These are phyloP conservation scores for Erebia epiphron DNA, from an alignment of 2,888 invertebrate genomes.

Conservation along the genomic window DNA sequence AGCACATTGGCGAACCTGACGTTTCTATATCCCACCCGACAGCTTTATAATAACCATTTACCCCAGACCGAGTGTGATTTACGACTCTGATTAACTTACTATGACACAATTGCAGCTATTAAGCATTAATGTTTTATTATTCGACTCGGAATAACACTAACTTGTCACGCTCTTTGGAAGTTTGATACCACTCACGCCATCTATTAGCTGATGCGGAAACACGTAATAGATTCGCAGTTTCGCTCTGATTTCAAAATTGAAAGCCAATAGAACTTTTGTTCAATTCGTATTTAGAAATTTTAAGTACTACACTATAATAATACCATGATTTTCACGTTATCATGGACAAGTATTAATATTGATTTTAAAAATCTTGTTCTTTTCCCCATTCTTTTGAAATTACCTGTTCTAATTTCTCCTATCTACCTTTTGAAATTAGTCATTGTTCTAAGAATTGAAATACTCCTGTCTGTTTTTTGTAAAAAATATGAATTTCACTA, in stretches of 20 bases:
- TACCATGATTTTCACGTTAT: neutral
- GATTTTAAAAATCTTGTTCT: neutral
- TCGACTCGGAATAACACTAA: constrained; percentile 11
- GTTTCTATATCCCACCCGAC: constrained; percentile 31
- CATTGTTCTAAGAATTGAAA: too few relatives aligned
- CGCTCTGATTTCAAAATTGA: neutral
- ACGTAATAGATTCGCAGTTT: neutral
- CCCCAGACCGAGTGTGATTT: constrained; percentile 35
- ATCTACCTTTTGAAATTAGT: too few relatives aligned
- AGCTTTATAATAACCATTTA: constrained; percentile 29
- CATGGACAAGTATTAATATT: neutral
- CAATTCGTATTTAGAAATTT: neutral
- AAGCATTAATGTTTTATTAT: constrained; percentile 22
- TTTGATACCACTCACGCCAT: constrained; percentile 49
- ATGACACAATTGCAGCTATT: constrained; percentile 34
- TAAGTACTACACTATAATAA: neutral
- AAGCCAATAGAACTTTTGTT: neutral
- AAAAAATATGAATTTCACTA: too few relatives aligned
- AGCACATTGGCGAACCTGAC: constrained; percentile 26
- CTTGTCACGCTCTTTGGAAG: constrained; percentile 11
- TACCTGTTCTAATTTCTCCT: too few relatives aligned
- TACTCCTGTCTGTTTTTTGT: too few relatives aligned
- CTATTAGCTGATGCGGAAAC: constrained; percentile 39
- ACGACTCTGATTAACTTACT: constrained; percentile 40
- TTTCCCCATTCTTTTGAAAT: too few relatives aligned